Conservation (phyloP, 2,888 invertebrate species). For the Ichneumon xanthorius region DNA sequence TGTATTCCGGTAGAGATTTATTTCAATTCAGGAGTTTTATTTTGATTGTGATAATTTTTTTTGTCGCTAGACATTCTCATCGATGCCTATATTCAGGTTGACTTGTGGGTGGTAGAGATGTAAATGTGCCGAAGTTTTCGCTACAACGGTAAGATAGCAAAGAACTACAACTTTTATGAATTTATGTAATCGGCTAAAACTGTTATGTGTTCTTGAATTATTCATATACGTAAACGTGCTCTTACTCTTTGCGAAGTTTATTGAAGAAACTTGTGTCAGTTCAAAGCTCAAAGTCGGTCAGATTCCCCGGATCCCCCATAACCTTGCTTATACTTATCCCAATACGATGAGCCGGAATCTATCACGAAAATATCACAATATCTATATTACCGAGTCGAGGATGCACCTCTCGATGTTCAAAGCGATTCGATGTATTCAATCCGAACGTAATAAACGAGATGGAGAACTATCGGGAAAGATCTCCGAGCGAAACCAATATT, state of each 20-base stretch:
- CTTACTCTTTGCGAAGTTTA: constrained; percentile 6
- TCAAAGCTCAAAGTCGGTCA: constrained; percentile 11
- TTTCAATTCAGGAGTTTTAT: too few species aligned
- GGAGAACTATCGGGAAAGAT: constrained; percentile 22
- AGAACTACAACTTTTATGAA: neutral
- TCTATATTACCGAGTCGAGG: constrained; percentile 31
- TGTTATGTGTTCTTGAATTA: neutral
- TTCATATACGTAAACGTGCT: neutral
- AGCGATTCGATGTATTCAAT: neutral
- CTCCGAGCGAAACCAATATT: constrained; percentile 17
- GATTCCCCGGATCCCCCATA: neutral
- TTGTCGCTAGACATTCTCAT: too few species aligned
- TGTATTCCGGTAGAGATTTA: too few species aligned
- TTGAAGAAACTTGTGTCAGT: constrained; percentile 10
- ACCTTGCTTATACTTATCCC: too few species aligned
- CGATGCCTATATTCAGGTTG: too few species aligned
- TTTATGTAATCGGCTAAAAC: neutral
- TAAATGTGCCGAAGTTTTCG: too few species aligned
- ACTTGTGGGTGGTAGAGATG: too few species aligned
- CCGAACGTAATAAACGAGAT: constrained; percentile 10
- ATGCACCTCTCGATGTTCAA: constrained; percentile 1
- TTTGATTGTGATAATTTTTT: too few species aligned
- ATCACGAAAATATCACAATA: constrained; percentile 36
- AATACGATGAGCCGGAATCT: neutral
- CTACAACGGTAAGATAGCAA: neutral